Percentiles rank a stretch among this genome's conserved stretches.
These are phyloP conservation scores for Leptopterna dolabrata DNA, from an alignment of 2,888 invertebrate species.

Conservation along the genomic window DNA sequence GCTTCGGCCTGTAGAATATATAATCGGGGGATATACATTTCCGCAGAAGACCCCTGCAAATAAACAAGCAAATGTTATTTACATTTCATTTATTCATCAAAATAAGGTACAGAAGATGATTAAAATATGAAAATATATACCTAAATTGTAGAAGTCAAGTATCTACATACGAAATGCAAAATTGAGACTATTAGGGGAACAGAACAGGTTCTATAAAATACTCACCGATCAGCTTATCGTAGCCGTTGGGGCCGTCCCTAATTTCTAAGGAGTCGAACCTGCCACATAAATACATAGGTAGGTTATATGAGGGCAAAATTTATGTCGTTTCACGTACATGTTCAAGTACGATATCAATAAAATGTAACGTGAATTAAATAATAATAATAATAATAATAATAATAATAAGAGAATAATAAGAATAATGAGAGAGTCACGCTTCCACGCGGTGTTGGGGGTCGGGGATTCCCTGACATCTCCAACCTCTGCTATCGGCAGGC, in stretches of 20 bases:
- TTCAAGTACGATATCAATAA: no score
- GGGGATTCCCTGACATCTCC: no score
- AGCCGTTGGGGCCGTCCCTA: constrained; percentile 84
- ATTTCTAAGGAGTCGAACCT: constrained; percentile 84
- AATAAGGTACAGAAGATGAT: no score
- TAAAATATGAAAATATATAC: background rate
- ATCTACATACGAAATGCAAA: background rate
- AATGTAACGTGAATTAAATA: background rate
- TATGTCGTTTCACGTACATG: no score
- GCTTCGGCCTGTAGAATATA: constrained; percentile 78
- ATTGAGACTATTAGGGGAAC: background rate
- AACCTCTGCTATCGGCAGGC: no score
- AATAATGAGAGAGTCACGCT: no score
- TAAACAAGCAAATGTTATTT: background rate
- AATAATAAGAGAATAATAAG: no score
- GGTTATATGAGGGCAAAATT: no score
- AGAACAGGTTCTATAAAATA: background rate
- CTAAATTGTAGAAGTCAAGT: background rate
- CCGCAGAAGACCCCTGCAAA: constrained; percentile 51
- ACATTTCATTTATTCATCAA: background rate
- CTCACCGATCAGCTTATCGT: constrained; percentile 72
- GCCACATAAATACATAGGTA: background rate
- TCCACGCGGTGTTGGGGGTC: no score
- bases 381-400: no score
- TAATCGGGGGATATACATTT: constrained; percentile 65